Evolutionary conservation across 1,140 invertebrate genomes (phyloP).

Genomic region (Heliconius himera): DNA sequence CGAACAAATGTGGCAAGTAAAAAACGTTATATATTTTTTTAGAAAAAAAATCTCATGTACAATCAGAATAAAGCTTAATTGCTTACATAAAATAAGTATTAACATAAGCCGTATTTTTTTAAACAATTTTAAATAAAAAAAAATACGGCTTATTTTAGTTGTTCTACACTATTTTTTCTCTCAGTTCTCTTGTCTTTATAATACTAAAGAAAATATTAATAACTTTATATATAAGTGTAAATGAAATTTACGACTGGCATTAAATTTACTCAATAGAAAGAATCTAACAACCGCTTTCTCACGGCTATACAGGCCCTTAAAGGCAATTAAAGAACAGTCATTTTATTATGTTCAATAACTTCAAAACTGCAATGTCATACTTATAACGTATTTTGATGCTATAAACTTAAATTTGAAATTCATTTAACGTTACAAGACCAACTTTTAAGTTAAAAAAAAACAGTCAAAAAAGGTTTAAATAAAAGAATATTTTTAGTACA

Average conservation of each 20-base stretch:
- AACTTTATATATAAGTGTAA: neutral
- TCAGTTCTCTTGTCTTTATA: too few species aligned
- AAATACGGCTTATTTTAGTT: too few species aligned
- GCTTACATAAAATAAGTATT: too few species aligned
- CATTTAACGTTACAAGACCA: neutral
- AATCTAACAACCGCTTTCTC: neutral
- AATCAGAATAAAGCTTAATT: too few species aligned
- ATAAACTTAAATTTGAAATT: neutral
- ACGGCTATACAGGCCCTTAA: neutral
- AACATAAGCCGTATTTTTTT: too few species aligned
- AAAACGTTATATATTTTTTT: neutral
- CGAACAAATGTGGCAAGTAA: neutral
- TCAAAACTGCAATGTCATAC: neutral
- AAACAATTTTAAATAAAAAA: too few species aligned
- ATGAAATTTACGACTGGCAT: neutral
- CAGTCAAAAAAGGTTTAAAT: slow-evolving; percentile 51
- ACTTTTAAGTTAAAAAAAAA: neutral
- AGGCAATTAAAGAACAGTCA: neutral
- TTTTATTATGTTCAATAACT: neutral
- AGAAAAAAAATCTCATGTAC: neutral
- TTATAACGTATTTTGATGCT: neutral
- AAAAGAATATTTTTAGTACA: slow-evolving; percentile 79
- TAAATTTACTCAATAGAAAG: neutral
- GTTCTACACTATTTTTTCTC: too few species aligned
- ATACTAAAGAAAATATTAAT: neutral